Evolutionary conservation across 2,113 vertebrate genomes (phyloP).

Genomic region (Ibidorhyncha struthersii): DNA sequence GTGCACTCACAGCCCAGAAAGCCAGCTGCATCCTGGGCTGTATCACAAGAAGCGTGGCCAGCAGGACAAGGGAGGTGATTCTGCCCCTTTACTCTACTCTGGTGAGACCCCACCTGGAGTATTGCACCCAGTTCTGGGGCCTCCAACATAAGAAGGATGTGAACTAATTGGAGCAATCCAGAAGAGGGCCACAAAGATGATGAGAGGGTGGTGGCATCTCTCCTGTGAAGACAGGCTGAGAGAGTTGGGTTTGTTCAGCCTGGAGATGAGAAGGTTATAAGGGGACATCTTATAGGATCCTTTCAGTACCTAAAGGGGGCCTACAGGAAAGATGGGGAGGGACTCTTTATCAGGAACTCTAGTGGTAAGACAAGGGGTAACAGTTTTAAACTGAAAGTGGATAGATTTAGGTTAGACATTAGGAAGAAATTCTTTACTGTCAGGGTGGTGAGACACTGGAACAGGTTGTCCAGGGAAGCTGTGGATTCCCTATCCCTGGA

Average conservation of each 20-base stretch:
- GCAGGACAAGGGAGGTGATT: no score
- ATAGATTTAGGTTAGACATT: neutral
- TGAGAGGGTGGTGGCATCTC: neutral
- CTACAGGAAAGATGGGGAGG: neutral
- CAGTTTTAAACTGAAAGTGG: neutral
- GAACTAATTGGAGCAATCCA: neutral
- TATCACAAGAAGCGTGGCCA: no score
- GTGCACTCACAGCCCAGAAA: no score
- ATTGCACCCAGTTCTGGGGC: no score
- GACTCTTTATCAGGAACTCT: neutral
- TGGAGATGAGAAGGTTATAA: neutral
- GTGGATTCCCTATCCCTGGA: neutral
- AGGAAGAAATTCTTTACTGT: neutral
- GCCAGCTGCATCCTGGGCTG: no score
- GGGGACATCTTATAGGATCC: neutral
- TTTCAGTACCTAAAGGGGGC: neutral
- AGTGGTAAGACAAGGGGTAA: neutral
- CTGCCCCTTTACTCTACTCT: neutral
- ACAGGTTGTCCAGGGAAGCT: neutral
- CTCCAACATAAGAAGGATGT: no score
- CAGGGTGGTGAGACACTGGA: neutral
- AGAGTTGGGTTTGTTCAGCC: neutral
- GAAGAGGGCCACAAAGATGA: neutral
- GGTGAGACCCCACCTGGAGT: neutral
- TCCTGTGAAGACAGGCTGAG: neutral